Conservation (phyloP, 2,797 vertebrate species). For the Coreius guichenoti region DNA sequence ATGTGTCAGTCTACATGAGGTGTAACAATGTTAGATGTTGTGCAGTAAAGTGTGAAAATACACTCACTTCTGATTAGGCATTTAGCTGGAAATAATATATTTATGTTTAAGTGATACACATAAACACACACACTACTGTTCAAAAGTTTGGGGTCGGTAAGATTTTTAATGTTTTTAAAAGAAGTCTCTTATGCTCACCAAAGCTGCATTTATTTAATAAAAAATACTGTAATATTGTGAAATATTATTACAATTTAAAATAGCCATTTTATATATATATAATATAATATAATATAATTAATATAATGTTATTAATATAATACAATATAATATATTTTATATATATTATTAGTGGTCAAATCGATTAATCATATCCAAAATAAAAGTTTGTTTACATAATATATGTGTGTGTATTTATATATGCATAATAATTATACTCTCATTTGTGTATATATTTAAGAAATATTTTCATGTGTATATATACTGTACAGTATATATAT, state of each 20-base stretch:
- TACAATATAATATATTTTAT: too few relatives aligned
- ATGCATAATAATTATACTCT: too few relatives aligned
- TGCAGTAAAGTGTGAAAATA: not conserved
- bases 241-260: not conserved
- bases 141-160: not conserved
- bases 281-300: too few relatives aligned
- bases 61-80: not conserved
- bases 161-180: not conserved
- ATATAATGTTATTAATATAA: too few relatives aligned
- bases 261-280: too few relatives aligned
- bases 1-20: not conserved
- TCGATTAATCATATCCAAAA: too few relatives aligned
- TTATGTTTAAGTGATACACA: not conserved
- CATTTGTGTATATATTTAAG: too few relatives aligned
- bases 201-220: not conserved
- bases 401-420: too few relatives aligned
- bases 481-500: too few relatives aligned
- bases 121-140: not conserved
- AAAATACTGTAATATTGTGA: not conserved
- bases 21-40: constrained; percentile 5
- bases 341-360: too few relatives aligned
- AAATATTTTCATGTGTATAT: not conserved
- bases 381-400: too few relatives aligned
- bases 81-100: constrained; percentile 28
- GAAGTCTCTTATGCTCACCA: not conserved